Base-by-base conservation (phyloP, 2,888 invertebrate genomes). In the Plemyria rubiginata region DNA sequence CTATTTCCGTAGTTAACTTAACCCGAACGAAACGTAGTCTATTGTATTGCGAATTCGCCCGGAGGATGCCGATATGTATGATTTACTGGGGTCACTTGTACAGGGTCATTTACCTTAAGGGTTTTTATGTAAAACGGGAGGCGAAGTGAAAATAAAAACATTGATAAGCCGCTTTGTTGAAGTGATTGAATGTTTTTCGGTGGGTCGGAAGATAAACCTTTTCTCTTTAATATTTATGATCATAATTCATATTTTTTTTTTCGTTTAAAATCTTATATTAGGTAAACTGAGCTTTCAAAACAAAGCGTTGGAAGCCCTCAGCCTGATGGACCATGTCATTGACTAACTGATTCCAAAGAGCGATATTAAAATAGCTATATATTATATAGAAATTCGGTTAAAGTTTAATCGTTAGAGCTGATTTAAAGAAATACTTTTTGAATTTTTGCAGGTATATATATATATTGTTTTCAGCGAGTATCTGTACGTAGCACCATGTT, bases 121-220 rank as follows among this genome's bases (percentile, higher is more conserved):
- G 59, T 54, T n/a, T 36, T 54, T 61, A 65, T 61, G 61, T 54
- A 65, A 65, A 65, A 61, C 46, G 56, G 45, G 32, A 55, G 53
- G 49, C 41, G 43, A 57, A 62, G 57, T 60, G 54, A 45, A 60
- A 54, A 54, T 57, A 60, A 64, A 63, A 53, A 60, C 60, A 65
- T 63, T 60, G 64, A 60, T 56, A 65, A 60, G 60, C 56, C 43
- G 28, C 58, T 62, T 58, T 62, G 57, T 58, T 54, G 54, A 49
- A 49, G 54, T 58, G 62, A 62, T 62, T 46, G 58, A 62, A 62
- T 62, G 62, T 38, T 58, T 40, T 8, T 38, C 32, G 48, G 38
- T 57, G 54, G 54, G 49, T 22, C 41, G 41, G 22, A 16, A 45
- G 56, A 49, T 57, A 43, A 51, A 58, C 40, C 49, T 40, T 51